Conservation (phyloP, 1,140 invertebrate genomes). For the Probaryconus sp. region DNA sequence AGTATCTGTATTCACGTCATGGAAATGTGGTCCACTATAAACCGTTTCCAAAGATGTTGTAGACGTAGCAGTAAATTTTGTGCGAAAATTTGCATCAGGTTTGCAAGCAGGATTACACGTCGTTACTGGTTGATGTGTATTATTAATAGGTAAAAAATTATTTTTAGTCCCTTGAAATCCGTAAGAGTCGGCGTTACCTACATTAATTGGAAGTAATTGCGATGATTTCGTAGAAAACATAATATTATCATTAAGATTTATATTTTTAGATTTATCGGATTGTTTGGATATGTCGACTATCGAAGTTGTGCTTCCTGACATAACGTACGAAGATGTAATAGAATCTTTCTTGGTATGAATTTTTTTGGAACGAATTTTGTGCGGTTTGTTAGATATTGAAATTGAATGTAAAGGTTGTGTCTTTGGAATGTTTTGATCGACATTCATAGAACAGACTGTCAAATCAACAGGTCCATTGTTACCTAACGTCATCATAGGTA, state of each 20-base stretch:
- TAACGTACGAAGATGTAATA: constrained; percentile 11
- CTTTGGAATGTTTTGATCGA: not conserved
- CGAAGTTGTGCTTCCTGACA: constrained; percentile 3
- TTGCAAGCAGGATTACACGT: constrained; percentile 4
- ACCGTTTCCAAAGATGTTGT: constrained; percentile 20
- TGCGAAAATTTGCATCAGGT: not conserved
- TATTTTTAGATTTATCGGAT: not conserved
- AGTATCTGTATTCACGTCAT: not conserved
- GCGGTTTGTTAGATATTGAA: not conserved
- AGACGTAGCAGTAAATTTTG: constrained; percentile 10
- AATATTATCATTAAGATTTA: constrained; percentile 10
- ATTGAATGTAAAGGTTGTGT: not conserved
- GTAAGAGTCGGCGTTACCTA: not conserved
- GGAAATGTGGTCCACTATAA: constrained; percentile 4
- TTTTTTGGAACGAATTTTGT: constrained; percentile 16
- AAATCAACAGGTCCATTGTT: constrained; percentile 13
- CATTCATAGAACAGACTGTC: not conserved
- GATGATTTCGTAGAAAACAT: constrained; percentile 1
- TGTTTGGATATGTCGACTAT: not conserved
- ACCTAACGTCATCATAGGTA: not conserved
- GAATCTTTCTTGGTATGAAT: constrained; percentile 5
- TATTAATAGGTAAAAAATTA: not conserved
- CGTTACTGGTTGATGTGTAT: not conserved
- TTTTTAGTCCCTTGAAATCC: not conserved
- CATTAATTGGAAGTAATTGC: not conserved